Evolutionary conservation across 2,797 vertebrate genomes (phyloP), one percentile per base, ranked within the genome.

Genomic region (Pangasius krempfi): DNA sequence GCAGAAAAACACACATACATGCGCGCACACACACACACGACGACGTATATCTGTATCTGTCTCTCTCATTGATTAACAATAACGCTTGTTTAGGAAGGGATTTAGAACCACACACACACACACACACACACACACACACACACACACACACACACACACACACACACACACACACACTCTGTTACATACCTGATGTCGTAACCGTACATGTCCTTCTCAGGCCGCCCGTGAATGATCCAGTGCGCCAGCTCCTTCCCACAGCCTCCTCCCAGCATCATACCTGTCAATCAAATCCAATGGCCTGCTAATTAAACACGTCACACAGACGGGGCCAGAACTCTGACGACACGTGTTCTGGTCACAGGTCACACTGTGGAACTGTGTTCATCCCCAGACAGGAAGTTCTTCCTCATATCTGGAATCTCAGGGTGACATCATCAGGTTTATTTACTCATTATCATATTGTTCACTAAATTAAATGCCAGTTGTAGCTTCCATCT

Each of bases 181-280:
- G 47, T 25, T 20, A 70, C 60, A 40, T 18, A 89, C 88, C 98
- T 98, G 95, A 99, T 99, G 93, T 99, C 98, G 0, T 99, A 99
- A 89, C 97, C 92, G 0, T 98, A 97, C 98, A 99, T 99, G 93
- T 99, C 98, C 94, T 97, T 99, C 92, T 99, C 98, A 0, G 98
- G 98, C 2, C 97, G 96, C 13, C 98, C 98, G 0, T 97, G 97
- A 88, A 98, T 93, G 82, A 99, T 95, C 98, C 98, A 99, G 92
- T 97, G 97, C 54, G 98, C 98, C 91, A 99, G 94, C 88, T 99
- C 98, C 93, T 93, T 96, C n/a, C 98, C 98, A 0, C 98, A 99
- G 90, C 98, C 98, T 0, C 98, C 98, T 52, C 98, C 98, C 84
- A 99, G 93, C 98, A 99, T 99, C 98, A 99, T 99, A 50, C 98